Conservation (phyloP, 2,797 vertebrate species). For the Orientallactaga sibirica region DNA sequence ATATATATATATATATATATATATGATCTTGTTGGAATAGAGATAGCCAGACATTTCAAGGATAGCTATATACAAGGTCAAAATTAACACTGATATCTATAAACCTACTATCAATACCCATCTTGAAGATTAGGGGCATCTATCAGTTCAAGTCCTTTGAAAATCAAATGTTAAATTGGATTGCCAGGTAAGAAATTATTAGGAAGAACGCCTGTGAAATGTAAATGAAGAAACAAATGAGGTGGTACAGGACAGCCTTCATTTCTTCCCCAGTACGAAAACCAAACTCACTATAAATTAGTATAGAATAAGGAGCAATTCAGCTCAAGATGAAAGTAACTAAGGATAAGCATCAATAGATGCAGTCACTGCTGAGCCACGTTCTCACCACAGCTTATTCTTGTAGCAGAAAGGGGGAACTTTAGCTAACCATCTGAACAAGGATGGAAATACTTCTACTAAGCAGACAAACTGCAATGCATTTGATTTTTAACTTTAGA, state of each 20-base stretch:
- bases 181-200: neutral
- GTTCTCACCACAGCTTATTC: neutral
- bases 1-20: neutral
- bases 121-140: neutral
- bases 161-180: conserved; percentile 4
- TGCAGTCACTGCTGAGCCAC: neutral
- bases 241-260: neutral
- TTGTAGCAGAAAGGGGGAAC: neutral
- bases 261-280: neutral
- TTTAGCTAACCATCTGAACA: neutral
- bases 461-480: neutral
- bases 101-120: neutral
- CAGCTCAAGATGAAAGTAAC: neutral
- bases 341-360: neutral
- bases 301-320: neutral
- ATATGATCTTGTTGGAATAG: neutral
- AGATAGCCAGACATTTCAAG: neutral
- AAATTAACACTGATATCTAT: neutral
- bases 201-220: neutral
- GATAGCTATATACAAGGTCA: neutral
- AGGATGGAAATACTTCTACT: neutral
- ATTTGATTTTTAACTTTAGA: neutral
- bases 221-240: neutral
- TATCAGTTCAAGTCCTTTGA: neutral
- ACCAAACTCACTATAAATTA: neutral